phyloP scores from a whole-genome alignment of 2,797 vertebrate genomes.

The Hirundo rustica region DNA sequence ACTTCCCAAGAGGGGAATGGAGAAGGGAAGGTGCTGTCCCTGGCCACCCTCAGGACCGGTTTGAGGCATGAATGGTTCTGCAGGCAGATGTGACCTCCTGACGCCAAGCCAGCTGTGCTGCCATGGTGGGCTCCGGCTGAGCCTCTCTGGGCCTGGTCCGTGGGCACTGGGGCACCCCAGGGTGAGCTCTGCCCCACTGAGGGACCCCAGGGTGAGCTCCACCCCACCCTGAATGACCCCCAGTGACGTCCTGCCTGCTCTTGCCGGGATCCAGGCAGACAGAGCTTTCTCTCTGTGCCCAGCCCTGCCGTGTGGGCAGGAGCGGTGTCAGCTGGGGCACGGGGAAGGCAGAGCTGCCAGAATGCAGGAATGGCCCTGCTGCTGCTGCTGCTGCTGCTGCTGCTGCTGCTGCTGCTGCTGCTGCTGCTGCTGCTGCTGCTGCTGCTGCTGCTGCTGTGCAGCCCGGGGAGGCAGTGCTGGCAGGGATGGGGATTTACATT shows the following conservation, averaged over 20 bases:
- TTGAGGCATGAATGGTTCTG: neutral
- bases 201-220: neutral
- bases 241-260: neutral
- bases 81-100: neutral
- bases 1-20: neutral
- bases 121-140: neutral
- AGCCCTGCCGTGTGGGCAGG: neutral
- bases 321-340: neutral
- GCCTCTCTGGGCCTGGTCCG: neutral
- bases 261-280: neutral
- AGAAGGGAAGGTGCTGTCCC: neutral
- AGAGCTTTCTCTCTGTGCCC: neutral
- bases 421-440: neutral
- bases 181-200: neutral
- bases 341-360: neutral
- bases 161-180: neutral
- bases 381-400: neutral
- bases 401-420: neutral
- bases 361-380: neutral
- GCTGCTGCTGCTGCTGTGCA: too few species aligned
- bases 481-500: neutral
- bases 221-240: neutral
- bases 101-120: neutral
- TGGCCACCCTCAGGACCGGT: neutral
- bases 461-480: neutral